phyloP scores from a whole-genome alignment of 2,113 vertebrate species.

The Rattus rattus region DNA sequence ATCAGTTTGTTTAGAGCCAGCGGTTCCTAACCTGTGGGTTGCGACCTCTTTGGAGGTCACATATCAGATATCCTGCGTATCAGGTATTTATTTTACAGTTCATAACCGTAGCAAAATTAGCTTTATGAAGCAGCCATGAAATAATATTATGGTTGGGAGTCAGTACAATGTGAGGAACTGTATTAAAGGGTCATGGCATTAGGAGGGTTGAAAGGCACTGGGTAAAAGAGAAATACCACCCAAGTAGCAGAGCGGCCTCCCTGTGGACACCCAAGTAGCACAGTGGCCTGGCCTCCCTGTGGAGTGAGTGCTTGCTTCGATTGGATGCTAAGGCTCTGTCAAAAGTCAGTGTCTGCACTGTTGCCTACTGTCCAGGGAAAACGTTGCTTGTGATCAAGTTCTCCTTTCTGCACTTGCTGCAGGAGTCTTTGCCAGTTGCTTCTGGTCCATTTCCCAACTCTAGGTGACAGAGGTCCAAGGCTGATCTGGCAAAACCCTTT shows the following conservation, averaged over 20 bases:
- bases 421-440: not conserved
- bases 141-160: not conserved
- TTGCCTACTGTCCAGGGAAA: not conserved
- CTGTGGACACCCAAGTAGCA: not conserved
- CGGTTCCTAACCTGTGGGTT: not conserved
- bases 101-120: not conserved
- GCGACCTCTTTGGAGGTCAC: not conserved
- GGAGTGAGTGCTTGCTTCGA: not conserved
- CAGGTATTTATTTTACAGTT: not conserved
- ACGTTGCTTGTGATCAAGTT: accelerated
- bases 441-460: not conserved
- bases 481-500: not conserved
- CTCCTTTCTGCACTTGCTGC: not conserved
- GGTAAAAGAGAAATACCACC: not conserved
- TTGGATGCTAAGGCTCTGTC: not conserved
- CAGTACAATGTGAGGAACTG: not conserved
- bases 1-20: not conserved
- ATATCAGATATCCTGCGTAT: not conserved
- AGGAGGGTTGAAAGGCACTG: not conserved
- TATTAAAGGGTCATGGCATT: not conserved
- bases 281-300: not conserved
- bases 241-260: not conserved
- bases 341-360: accelerated
- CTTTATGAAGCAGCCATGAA: not conserved
- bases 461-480: not conserved